phyloP scores from a whole-genome alignment of 2,113 vertebrate species.

The Eulemur macaco region DNA sequence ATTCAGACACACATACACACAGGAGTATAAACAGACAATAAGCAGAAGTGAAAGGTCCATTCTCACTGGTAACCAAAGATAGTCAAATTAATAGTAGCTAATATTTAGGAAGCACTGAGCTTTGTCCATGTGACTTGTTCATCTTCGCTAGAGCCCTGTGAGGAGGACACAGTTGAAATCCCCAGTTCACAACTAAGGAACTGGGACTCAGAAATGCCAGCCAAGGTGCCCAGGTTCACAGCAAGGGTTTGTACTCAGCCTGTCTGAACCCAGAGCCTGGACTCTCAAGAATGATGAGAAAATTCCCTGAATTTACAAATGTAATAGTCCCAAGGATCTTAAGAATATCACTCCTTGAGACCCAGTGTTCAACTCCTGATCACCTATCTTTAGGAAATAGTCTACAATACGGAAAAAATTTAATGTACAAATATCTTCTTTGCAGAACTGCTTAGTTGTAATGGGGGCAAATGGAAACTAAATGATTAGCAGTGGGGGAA shows the following conservation, averaged over 20 bases:
- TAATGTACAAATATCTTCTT: background rate
- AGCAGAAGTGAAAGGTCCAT: background rate
- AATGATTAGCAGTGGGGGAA: background rate
- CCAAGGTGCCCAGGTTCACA: background rate
- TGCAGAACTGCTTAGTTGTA: background rate
- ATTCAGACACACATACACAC: background rate
- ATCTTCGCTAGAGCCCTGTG: background rate
- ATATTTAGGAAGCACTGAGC: background rate
- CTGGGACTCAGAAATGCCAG: background rate
- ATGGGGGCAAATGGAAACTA: background rate
- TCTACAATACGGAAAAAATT: background rate
- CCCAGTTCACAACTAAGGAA: background rate
- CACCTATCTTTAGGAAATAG: background rate
- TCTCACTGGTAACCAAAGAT: constrained; percentile 8
- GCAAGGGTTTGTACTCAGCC: background rate
- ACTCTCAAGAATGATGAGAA: background rate
- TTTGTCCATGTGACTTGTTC: background rate
- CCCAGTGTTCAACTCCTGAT: background rate
- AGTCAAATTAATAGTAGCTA: background rate
- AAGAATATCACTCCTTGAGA: background rate
- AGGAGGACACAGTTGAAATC: background rate
- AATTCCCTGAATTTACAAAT: background rate
- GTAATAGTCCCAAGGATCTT: background rate
- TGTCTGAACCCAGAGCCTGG: background rate
- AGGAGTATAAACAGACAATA: background rate